Evolutionary conservation across 2,888 invertebrate genomes (phyloP), one percentile per base, ranked within the genome.

Genomic region (Amphiduros pacificus): DNA sequence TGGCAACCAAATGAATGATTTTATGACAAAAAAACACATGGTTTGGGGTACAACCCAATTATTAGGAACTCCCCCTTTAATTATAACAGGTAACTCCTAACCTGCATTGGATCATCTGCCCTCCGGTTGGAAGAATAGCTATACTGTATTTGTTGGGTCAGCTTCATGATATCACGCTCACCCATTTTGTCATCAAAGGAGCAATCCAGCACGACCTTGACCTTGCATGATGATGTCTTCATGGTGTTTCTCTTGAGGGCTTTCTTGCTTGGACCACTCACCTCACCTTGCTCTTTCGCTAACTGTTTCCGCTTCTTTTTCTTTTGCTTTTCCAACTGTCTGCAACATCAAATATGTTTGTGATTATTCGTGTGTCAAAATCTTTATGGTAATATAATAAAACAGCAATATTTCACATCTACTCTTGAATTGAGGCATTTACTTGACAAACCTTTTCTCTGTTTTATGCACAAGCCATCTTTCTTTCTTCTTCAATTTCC

Each of bases 171-270:
- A 79, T 95, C 94, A 84, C 90, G 90, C 68, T 91, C 91, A 66
- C 88, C 89, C 97, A 98, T 98, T 55, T 92, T 84, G 68, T 92
- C 86, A 78, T 94, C 94, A 81, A 94, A 96, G 76, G 93, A 92
- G 76, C 95, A 88, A 80, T 98, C 97, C 69, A 98, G 88, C 20
- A 90, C 90, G 20, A 97, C 86, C 58, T 86, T 86, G 58, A 88
- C 86, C 82, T 88, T 89, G 77, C 89, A 90, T 55, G 85, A 84
- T 64, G 90, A 89, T 66, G 87, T 71, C n/a, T 68, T 68, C 80
- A 80, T 80, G 17, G 68, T 90, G 80, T 88, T 88, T 73, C 85
- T 85, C 82, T 93, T 94, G 14, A 94, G 81, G 62, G 87, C 86
- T 83, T 93, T 94, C 62, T 94, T 87, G 41, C 89, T 90, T 0